These are phyloP conservation scores for Hirtodrosophila cameraria DNA, from an alignment of 2,888 invertebrate species.

Conservation along the genomic window DNA sequence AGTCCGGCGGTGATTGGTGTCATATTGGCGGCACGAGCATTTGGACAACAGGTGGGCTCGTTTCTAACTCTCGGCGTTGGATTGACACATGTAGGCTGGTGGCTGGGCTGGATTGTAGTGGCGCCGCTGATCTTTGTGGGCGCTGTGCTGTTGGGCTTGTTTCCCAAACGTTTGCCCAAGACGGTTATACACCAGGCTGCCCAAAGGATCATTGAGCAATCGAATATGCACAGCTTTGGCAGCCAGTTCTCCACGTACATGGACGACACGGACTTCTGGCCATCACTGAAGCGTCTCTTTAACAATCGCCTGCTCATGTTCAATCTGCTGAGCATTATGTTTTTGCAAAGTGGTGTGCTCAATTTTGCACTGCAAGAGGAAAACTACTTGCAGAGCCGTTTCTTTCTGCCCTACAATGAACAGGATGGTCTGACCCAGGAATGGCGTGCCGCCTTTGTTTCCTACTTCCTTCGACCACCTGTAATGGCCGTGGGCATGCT, in stretches of 20 bases:
- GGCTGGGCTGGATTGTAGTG: conserved; percentile 85
- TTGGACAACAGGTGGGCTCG: conserved; percentile 83
- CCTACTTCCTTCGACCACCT: conserved; percentile 86
- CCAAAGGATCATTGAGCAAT: conserved; percentile 85
- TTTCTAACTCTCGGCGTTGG: conserved; percentile 81
- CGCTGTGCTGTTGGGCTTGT: conserved; percentile 85
- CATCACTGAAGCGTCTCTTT: conserved; percentile 85
- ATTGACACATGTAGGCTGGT: conserved; percentile 81
- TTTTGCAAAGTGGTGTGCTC: conserved; percentile 85
- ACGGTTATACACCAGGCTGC: conserved; percentile 86
- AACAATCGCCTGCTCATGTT: conserved; percentile 86
- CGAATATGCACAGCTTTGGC: conserved; percentile 68
- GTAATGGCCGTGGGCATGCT: conserved; percentile 85
- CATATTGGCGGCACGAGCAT: conserved; percentile 78
- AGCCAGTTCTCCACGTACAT: conserved; percentile 81
- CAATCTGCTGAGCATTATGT: conserved; percentile 85
- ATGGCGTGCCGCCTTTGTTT: conserved; percentile 85
- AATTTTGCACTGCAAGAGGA: conserved; percentile 86
- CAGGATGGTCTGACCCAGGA: conserved; percentile 85
- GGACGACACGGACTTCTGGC: conserved; percentile 84
- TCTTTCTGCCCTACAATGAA: conserved; percentile 85
- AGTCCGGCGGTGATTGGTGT: conserved; percentile 85
- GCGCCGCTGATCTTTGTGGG: conserved; percentile 84
- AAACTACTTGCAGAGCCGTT: conserved; percentile 86
- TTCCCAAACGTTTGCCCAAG: conserved; percentile 86